Evolutionary conservation across 2,888 invertebrate genomes (phyloP).

Genomic region (Metallyticus violacea): DNA sequence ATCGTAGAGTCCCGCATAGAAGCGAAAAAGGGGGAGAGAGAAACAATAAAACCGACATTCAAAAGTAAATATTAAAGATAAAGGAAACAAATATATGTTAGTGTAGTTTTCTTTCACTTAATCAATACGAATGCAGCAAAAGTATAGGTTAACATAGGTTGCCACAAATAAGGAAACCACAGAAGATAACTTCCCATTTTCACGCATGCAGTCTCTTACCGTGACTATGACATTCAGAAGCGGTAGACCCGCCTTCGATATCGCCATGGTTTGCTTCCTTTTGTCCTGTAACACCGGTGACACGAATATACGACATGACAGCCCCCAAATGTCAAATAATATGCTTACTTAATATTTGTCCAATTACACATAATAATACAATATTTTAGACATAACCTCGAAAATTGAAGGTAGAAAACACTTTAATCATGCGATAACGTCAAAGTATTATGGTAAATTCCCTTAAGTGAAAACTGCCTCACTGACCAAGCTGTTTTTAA

Average conservation of each 20-base stretch:
- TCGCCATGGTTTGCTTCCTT: neutral
- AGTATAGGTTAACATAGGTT: neutral
- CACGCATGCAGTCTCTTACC: constrained; percentile 2
- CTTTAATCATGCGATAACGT: no score
- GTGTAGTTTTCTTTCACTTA: neutral
- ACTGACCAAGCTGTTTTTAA: neutral
- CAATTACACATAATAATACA: no score
- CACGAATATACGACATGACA: neutral
- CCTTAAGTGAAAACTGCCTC: neutral
- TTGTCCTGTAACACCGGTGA: constrained; percentile 14
- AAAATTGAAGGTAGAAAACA: no score
- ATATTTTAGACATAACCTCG: neutral
- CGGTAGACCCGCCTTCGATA: neutral
- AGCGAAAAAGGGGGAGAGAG: neutral
- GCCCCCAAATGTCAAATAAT: neutral
- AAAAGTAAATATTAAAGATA: neutral
- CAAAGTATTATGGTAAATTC: neutral
- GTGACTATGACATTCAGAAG: constrained; percentile 7
- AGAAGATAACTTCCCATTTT: neutral
- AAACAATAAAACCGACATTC: neutral
- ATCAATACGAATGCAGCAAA: no score
- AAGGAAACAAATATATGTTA: neutral
- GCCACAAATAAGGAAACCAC: neutral
- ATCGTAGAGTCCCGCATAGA: neutral
- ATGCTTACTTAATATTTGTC: no score